Evolutionary conservation across 2,797 vertebrate genomes (phyloP).

Genomic region (Melanotaenia nigrans): DNA sequence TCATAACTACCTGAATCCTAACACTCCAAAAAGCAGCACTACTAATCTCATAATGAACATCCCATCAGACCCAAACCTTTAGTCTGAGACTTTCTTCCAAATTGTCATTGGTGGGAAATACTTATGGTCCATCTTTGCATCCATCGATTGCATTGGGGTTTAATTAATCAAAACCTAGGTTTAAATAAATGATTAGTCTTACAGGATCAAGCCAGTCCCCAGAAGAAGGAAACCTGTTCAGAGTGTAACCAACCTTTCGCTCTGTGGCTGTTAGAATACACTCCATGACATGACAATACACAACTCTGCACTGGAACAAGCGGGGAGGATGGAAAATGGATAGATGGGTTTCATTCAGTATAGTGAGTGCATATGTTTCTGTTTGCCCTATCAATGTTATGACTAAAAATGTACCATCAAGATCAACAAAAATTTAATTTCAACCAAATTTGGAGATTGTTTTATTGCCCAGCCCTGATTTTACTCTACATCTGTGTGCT

Average conservation of each 20-base stretch:
- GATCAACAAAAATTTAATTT: not conserved
- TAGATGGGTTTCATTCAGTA: not conserved
- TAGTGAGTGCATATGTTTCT: not conserved
- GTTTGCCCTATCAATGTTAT: no score
- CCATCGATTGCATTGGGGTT: slow-evolving; percentile 17
- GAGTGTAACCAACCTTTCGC: not conserved
- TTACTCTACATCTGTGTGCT: not conserved
- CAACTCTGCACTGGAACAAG: not conserved
- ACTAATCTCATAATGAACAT: slow-evolving; percentile 24
- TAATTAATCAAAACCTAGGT: slow-evolving; percentile 11
- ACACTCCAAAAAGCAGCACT: slow-evolving; percentile 29
- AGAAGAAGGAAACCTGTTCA: not conserved
- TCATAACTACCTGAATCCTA: slow-evolving; percentile 46
- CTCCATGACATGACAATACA: no score
- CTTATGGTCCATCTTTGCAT: not conserved
- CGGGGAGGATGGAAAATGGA: not conserved
- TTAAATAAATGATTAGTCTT: no score
- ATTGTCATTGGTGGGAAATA: not conserved
- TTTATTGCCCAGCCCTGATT: not conserved
- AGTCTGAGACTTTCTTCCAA: slow-evolving; percentile 12
- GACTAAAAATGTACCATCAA: not conserved
- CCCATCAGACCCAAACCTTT: slow-evolving; percentile 21
- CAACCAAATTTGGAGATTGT: no score
- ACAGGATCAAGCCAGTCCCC: not conserved
- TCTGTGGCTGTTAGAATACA: not conserved